These are phyloP conservation scores for Oryctolagus cuniculus DNA, from an alignment of 2,113 vertebrate species.

Conservation along the genomic window DNA sequence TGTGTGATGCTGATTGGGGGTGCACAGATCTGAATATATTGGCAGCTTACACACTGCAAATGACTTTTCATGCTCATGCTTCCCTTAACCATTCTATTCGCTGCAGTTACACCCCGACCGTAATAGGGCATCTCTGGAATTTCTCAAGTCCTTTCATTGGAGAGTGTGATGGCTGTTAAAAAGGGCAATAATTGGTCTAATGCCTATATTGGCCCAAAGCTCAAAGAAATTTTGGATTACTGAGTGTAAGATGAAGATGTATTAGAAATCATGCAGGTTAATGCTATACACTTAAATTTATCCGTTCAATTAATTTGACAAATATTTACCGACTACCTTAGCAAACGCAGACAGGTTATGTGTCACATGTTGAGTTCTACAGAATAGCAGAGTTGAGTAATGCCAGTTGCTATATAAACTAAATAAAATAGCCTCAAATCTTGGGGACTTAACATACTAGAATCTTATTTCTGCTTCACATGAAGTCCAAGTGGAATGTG, in stretches of 20 bases:
- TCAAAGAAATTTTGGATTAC: neutral
- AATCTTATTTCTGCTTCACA: neutral
- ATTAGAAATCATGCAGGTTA: neutral
- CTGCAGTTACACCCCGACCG: accelerated
- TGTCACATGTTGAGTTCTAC: neutral
- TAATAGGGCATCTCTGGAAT: neutral
- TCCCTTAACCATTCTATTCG: neutral
- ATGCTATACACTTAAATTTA: neutral
- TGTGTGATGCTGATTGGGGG: slow-evolving; percentile 1
- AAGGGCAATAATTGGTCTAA: neutral
- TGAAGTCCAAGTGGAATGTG: neutral
- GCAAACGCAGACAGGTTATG: no score
- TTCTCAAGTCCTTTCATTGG: neutral
- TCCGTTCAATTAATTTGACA: neutral
- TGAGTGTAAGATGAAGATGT: neutral
- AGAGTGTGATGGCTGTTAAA: neutral
- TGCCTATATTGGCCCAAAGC: neutral
- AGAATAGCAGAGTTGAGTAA: neutral
- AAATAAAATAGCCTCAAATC: neutral
- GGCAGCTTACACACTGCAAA: accelerated
- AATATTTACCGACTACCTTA: neutral
- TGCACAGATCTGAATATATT: neutral
- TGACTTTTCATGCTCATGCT: neutral
- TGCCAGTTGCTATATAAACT: neutral
- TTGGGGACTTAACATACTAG: no score